phyloP scores from a whole-genome alignment of 2,113 vertebrate species.

The Cyphomyrus discorhynchus region DNA sequence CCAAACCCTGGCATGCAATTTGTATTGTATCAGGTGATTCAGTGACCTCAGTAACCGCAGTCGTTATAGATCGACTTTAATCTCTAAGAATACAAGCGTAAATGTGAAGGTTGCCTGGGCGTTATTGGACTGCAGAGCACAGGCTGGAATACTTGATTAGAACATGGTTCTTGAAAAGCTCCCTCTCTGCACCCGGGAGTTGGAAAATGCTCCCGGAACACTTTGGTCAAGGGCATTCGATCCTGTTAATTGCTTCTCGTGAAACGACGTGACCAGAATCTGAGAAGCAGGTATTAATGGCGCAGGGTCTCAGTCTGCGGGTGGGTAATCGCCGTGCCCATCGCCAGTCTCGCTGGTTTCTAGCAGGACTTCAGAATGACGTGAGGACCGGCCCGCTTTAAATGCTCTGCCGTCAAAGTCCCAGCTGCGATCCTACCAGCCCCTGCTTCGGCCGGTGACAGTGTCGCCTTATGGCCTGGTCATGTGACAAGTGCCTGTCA shows the following conservation, averaged over 20 bases:
- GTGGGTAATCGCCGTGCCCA: constrained; percentile 15
- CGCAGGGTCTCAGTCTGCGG: background rate
- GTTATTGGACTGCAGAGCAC: background rate
- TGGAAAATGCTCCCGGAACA: background rate
- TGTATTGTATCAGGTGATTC: background rate
- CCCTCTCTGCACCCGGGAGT: background rate
- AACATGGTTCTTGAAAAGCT: background rate
- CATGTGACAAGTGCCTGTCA: background rate
- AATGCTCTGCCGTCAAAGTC: background rate
- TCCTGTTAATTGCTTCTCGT: constrained; percentile 46
- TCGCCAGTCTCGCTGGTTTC: background rate
- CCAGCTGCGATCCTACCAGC: background rate
- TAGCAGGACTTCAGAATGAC: background rate
- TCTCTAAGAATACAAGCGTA: background rate
- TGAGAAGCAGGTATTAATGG: constrained; percentile 15
- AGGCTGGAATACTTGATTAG: background rate
- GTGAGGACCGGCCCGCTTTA: background rate
- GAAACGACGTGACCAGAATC: constrained; percentile 34
- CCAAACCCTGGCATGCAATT: background rate
- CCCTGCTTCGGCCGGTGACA: background rate
- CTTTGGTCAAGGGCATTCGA: constrained; percentile 41
- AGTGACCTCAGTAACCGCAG: background rate
- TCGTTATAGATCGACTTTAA: background rate
- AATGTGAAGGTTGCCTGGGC: background rate
- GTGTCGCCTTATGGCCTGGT: background rate